Base-by-base conservation (phyloP, 2,797 vertebrate species). In the Malacoraja senta region DNA sequence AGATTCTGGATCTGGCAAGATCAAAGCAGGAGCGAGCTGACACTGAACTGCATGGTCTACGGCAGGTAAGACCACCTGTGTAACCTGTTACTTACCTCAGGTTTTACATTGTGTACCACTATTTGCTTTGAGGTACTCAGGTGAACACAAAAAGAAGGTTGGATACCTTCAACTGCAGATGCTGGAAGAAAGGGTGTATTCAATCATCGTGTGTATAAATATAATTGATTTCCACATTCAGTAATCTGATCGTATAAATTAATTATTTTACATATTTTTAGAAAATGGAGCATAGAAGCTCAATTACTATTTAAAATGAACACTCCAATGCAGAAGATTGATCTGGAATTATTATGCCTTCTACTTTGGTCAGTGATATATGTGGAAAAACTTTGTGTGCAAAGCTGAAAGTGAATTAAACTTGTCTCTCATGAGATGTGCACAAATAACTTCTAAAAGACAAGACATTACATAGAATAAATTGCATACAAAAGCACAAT, bases 11-110 rank as follows among this genome's bases (percentile, higher is more conserved):
- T 0, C 95, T 98, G 15, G 96, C 97, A 74, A 97, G 96, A 94
- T 98, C 98, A 9, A 98, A 98, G 94, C 98, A 98, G 94, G 96
- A 96, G 0, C 95, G 97, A 72, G 96, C 96, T 8, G 96, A 96
- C 65, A 95, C 95, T 0, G 97, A 98, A 88, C 95, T 98, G 0
- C 95, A 95, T 93, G 97, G 95, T 93, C 95, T 98, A 91, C 95
- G 95, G 35, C 97, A 98, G 98, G 98, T 98, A 94, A 0, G 93
- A 63, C 61, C 65, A 93, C 38, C 32, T 68, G 84, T 68, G 84
- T 21, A 35, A 35, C 63, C 29, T 32, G 29, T 86, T 32, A 63
- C n/a, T 88, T 29, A 0, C n/a, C 65, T 32, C 63, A 88, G 44
- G 44, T 17, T 29, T 84, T 61, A 24, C 29, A 13, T 81, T 24